These are phyloP conservation scores for Siderastrea radians DNA, from an alignment of 92 coral and sea anemone species.

Conservation along the genomic window DNA sequence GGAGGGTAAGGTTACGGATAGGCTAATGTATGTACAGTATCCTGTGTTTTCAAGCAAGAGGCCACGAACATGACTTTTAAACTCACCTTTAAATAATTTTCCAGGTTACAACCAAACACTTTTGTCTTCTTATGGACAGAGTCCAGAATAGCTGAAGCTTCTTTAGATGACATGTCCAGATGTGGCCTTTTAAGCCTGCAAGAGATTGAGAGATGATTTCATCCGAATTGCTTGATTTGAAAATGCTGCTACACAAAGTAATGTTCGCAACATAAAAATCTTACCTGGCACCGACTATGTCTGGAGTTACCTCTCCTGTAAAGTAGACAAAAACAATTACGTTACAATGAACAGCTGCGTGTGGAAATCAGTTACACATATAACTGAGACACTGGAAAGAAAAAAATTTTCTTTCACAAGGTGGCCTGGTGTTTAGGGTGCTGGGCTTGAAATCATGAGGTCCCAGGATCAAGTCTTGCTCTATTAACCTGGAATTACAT, in stretches of 20 bases:
- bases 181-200: constrained; percentile 40
- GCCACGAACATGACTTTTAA: not conserved
- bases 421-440: too few relatives aligned
- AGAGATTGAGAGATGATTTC: not conserved
- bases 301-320: constrained; percentile 88
- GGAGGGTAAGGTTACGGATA: too few relatives aligned
- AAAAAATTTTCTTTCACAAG: too few relatives aligned
- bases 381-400: too few relatives aligned
- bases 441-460: too few relatives aligned
- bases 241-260: not conserved
- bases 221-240: not conserved
- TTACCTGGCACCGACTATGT: constrained; percentile 83
- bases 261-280: not conserved
- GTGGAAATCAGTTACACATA: not conserved
- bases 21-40: not conserved
- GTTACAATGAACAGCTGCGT: not conserved
- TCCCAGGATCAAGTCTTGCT: too few relatives aligned
- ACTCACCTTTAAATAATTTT: constrained; percentile 89
- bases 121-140: constrained; percentile 95
- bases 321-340: not conserved
- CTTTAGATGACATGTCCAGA: constrained; percentile 63
- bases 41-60: not conserved
- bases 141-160: constrained; percentile 84
- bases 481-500: too few relatives aligned
- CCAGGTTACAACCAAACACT: constrained; percentile 94